phyloP scores from a whole-genome alignment of 2,888 invertebrate genomes.

The Prenolepis imparis region DNA sequence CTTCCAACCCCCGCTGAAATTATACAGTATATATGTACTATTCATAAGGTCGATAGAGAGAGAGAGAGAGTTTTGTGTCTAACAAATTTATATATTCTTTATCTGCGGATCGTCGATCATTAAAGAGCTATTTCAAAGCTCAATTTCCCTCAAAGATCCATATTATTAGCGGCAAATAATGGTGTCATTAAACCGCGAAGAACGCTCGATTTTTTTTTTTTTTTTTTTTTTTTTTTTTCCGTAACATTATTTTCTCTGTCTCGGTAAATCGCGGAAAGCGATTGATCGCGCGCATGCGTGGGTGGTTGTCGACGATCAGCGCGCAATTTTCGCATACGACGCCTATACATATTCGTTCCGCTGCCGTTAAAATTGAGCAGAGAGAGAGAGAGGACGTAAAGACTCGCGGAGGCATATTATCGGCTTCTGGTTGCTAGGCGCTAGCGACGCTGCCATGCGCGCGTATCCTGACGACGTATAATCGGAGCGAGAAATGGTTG shows the following conservation, averaged over 20 bases:
- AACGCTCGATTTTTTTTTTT: not conserved
- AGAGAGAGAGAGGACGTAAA: conserved; percentile 19
- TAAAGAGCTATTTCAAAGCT: not conserved
- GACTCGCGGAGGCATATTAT: conserved; percentile 63
- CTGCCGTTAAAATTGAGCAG: conserved; percentile 40
- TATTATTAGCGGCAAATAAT: not conserved
- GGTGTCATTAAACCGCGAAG: not conserved
- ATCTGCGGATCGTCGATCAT: not conserved
- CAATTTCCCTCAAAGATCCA: not conserved
- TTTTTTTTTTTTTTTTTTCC: not conserved
- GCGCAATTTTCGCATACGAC: conserved; percentile 15
- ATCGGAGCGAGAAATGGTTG: conserved; percentile 25
- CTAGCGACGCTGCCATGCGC: conserved; percentile 70
- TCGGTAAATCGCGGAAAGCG: not conserved
- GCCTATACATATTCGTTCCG: conserved; percentile 13
- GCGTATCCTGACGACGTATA: conserved; percentile 56
- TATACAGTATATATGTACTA: not conserved
- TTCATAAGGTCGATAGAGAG: conserved; percentile 6
- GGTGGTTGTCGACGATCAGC: conserved; percentile 22
- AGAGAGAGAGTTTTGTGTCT: not conserved
- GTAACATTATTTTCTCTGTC: not conserved
- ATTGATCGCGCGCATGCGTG: conserved; percentile 11
- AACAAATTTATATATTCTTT: not conserved
- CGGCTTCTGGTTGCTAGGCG: conserved; percentile 72
- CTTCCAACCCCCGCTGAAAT: conserved; percentile 51